Conservation (phyloP, 2,797 vertebrate genomes). For the Pseudochirops corinnae region DNA sequence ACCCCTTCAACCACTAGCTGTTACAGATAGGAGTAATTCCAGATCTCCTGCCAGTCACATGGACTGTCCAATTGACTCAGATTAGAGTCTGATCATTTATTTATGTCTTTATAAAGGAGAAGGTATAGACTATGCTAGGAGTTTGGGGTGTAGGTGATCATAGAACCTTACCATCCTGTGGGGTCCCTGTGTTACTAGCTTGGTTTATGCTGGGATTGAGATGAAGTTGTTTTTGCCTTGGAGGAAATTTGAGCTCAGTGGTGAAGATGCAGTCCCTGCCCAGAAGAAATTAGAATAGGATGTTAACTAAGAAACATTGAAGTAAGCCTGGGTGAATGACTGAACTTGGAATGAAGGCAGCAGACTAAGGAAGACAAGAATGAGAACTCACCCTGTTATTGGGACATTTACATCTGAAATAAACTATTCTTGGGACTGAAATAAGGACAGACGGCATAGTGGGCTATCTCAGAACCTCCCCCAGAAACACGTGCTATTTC, state of each 20-base stretch:
- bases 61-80: background rate
- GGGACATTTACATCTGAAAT: background rate
- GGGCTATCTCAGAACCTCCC: background rate
- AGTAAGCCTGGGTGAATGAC: background rate
- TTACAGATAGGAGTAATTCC: too few relatives aligned
- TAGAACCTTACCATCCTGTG: background rate
- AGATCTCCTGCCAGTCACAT: background rate
- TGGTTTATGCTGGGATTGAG: background rate
- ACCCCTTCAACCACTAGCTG: background rate
- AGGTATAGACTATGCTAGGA: background rate
- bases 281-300: background rate
- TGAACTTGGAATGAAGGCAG: background rate
- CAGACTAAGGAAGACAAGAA: background rate
- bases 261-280: background rate
- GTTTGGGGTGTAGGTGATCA: background rate
- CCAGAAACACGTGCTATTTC: too few relatives aligned
- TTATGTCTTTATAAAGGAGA: background rate
- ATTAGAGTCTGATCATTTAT: conserved; percentile 20
- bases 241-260: background rate
- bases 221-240: background rate
- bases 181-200: background rate
- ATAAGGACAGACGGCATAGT: background rate
- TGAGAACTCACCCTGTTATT: background rate
- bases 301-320: background rate
- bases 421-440: background rate